Evolutionary conservation across 2,888 invertebrate species (phyloP).

Genomic region (Cryptops parisi): DNA sequence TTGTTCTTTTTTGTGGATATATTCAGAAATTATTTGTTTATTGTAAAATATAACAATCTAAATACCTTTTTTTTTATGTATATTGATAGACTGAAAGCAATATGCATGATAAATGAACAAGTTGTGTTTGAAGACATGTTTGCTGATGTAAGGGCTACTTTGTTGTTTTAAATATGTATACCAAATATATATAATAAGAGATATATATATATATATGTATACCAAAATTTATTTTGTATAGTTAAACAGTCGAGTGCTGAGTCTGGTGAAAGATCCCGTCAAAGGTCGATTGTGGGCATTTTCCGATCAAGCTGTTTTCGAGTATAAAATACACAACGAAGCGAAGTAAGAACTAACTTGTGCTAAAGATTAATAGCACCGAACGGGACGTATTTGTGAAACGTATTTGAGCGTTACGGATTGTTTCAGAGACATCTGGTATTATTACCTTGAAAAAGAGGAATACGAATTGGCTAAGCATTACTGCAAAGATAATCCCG

Average conservation of each 20-base stretch:
- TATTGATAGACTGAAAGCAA: constrained; percentile 48
- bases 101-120: constrained; percentile 72
- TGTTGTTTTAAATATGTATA: no score
- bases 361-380: no score
- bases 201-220: no score
- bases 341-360: constrained; percentile 39
- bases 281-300: constrained; percentile 69
- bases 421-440: constrained; percentile 64
- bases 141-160: constrained; percentile 31
- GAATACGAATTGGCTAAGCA: constrained; percentile 76
- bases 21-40: constrained; percentile 1
- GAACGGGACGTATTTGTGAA: no score
- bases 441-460: constrained; percentile 64
- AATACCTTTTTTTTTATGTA: constrained; percentile 6
- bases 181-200: no score
- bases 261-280: constrained; percentile 61
- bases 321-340: constrained; percentile 69
- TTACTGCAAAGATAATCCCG: constrained; percentile 65
- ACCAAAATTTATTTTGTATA: no score
- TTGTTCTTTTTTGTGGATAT: background rate
- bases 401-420: no score
- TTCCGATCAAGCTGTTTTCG: constrained; percentile 68
- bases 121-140: constrained; percentile 63
- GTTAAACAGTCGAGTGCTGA: constrained; percentile 60
- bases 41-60: background rate